These are phyloP conservation scores for Tor tambroides DNA, from an alignment of 2,113 vertebrate genomes.

Conservation along the genomic window DNA sequence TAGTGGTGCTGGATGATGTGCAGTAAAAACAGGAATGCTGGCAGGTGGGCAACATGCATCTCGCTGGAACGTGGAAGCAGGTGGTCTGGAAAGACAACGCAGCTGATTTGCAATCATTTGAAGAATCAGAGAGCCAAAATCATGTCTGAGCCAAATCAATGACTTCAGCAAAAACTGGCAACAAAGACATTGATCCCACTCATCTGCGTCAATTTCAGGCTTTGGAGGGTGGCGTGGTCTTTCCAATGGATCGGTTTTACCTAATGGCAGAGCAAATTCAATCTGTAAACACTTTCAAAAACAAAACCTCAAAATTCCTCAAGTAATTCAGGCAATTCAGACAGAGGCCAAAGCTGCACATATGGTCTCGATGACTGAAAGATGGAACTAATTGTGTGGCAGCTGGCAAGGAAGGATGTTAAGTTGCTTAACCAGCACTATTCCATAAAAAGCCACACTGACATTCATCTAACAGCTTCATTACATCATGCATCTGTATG, in stretches of 20 bases:
- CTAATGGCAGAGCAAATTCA: slow-evolving; percentile 30
- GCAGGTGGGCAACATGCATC: slow-evolving; percentile 26
- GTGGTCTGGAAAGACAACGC: slow-evolving; percentile 29
- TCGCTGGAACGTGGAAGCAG: slow-evolving; percentile 22
- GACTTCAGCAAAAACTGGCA: background rate
- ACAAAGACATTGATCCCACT: background rate
- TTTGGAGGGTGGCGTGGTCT: background rate
- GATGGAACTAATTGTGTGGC: slow-evolving; percentile 41
- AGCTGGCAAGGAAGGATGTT: slow-evolving; percentile 11
- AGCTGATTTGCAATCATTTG: slow-evolving; percentile 16
- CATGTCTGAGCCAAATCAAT: background rate
- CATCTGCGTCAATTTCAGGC: background rate
- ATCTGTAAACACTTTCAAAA: slow-evolving; percentile 33
- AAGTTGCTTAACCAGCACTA: slow-evolving; percentile 20
- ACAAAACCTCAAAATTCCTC: slow-evolving; percentile 32
- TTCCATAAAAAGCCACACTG: slow-evolving; percentile 19
- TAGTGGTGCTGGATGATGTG: slow-evolving; percentile 23
- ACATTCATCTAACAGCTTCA: background rate
- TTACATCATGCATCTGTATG: background rate
- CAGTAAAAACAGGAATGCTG: slow-evolving; percentile 21
- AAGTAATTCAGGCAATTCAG: slow-evolving; percentile 25
- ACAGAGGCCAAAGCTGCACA: slow-evolving; percentile 15
- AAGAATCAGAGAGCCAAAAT: background rate
- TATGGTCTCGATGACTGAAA: slow-evolving; percentile 31
- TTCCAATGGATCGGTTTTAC: background rate